A percentile compares a stretch with the other conserved stretches of the same genome.
Conservation (phyloP, 2,113 vertebrate species). For the Argyrosomus japonicus region DNA sequence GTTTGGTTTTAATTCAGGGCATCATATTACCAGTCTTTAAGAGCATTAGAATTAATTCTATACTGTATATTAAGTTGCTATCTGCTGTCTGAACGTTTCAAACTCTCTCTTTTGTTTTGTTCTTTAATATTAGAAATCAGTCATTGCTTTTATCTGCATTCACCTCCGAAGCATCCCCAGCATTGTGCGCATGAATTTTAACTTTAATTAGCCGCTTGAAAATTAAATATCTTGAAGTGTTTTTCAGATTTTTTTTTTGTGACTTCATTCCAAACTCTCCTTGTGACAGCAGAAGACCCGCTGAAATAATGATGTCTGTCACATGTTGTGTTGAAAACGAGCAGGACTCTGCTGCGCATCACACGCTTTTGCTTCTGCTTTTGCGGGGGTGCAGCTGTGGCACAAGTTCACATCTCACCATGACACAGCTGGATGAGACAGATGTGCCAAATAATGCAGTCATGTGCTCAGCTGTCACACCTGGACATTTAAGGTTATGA, state of each 20-base stretch:
- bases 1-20: too few species aligned
- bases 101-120: too few species aligned
- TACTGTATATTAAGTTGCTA: background rate
- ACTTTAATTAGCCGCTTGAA: too few species aligned
- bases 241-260: background rate
- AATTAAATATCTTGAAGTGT: background rate
- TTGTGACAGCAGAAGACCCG: conserved; percentile 45
- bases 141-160: background rate
- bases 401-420: conserved; percentile 32
- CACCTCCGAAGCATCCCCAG: background rate
- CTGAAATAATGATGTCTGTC: conserved; percentile 5
- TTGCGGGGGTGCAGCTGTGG: conserved; percentile 16
- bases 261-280: conserved; percentile 36
- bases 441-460: background rate
- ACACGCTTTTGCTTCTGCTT: conserved; percentile 60
- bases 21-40: too few species aligned
- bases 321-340: conserved; percentile 39
- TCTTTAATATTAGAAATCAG: background rate
- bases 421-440: conserved; percentile 26
- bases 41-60: background rate
- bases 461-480: conserved; percentile 11
- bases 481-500: background rate
- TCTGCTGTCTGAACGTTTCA: background rate
- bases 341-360: background rate
- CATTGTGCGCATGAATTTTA: background rate